Percentiles rank a stretch among this genome's conserved stretches.
Evolutionary conservation across 2,113 vertebrate species (phyloP).

Genomic region (Martes martes): DNA sequence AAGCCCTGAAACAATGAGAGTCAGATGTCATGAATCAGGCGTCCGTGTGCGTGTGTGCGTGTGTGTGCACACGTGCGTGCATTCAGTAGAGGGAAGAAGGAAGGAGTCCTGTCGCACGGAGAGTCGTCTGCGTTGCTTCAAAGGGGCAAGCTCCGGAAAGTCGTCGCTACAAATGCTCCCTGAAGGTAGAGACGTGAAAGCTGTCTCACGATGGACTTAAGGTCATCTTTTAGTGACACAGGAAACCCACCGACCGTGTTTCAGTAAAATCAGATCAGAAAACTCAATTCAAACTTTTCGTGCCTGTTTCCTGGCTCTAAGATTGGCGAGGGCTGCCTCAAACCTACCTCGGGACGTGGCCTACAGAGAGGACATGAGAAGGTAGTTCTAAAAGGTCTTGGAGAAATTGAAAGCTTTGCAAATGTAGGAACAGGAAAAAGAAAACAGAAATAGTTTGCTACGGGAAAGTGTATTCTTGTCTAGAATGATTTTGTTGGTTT

Average conservation of each 20-base stretch:
- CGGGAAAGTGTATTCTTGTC: neutral
- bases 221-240: neutral
- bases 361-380: neutral
- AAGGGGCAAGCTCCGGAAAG: neutral
- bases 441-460: neutral
- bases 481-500: neutral
- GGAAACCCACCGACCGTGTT: neutral
- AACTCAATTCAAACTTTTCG: neutral
- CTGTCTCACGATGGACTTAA: neutral
- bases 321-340: rapidly evolving
- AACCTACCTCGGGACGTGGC: rapidly evolving
- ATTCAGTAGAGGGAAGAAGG: neutral
- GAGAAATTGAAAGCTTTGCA: neutral
- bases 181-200: neutral
- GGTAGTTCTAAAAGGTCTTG: neutral
- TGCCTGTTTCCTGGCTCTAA: neutral
- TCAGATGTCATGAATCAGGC: neutral
- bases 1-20: neutral
- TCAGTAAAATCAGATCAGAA: constrained; percentile 45
- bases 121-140: neutral
- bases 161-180: neutral
- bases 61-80: no score
- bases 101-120: neutral
- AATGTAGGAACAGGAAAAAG: neutral
- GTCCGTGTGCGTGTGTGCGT: neutral